Percentiles rank a stretch among this genome's conserved stretches.
Evolutionary conservation across 2,797 vertebrate species (phyloP).

Genomic region (Anguilla marmorata): DNA sequence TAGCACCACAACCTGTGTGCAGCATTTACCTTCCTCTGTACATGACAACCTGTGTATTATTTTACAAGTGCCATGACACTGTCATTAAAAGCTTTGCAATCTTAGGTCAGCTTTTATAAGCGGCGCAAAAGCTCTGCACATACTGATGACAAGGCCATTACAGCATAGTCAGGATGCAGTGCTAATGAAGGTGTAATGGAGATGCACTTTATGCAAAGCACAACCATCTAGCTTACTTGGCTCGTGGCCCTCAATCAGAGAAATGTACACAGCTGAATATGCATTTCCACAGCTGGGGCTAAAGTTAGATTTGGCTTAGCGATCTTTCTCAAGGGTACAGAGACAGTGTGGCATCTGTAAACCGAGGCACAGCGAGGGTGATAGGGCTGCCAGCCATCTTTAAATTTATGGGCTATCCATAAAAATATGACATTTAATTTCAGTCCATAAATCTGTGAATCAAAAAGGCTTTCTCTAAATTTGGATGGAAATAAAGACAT

Average conservation of each 20-base stretch:
- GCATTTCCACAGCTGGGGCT: background rate
- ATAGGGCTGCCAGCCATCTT: background rate
- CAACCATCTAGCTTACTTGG: background rate
- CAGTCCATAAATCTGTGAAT: background rate
- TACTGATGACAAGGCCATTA: background rate
- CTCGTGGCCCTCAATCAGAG: background rate
- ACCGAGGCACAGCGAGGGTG: background rate
- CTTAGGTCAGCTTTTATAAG: background rate
- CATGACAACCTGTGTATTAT: background rate
- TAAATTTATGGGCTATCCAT: conserved; percentile 7
- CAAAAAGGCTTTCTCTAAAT: conserved; percentile 16
- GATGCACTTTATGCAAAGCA: background rate
- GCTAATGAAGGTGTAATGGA: background rate
- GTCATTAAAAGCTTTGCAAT: background rate
- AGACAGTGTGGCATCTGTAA: background rate
- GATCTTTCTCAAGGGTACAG: conserved; percentile 12
- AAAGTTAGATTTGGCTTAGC: background rate
- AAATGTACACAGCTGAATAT: background rate
- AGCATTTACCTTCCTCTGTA: background rate
- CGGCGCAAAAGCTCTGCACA: background rate
- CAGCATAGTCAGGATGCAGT: background rate
- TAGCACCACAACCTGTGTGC: background rate
- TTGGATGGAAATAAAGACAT: conserved; percentile 17
- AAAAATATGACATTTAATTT: conserved; percentile 23
- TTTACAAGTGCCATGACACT: background rate